Percentiles rank a stretch among this genome's conserved stretches.
Evolutionary conservation across 2,888 invertebrate genomes (phyloP).

Genomic region (Thymelicus acteon): DNA sequence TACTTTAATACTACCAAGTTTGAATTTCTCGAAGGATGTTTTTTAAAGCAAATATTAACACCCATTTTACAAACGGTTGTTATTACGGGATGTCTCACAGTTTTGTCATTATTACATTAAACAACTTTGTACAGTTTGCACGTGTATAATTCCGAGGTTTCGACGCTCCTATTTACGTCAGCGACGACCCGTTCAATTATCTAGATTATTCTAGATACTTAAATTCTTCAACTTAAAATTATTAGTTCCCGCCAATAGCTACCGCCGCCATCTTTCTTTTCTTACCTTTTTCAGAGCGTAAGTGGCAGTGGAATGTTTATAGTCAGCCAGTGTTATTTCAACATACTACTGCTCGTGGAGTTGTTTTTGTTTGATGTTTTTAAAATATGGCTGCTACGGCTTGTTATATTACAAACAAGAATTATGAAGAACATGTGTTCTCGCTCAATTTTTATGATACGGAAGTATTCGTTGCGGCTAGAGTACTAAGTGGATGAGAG

Average conservation of each 20-base stretch:
- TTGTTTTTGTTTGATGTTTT: constrained; percentile 56
- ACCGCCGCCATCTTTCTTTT: constrained; percentile 8
- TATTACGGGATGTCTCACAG: not conserved
- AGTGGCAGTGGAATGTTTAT: constrained; percentile 56
- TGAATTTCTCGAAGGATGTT: not conserved
- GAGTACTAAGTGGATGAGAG: not conserved
- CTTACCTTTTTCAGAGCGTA: constrained; percentile 38
- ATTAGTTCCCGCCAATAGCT: constrained; percentile 15
- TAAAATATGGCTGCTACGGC: constrained; percentile 48
- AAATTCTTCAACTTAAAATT: constrained; percentile 11
- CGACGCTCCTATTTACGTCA: too few species aligned
- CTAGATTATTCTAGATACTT: not conserved
- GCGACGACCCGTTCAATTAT: too few species aligned
- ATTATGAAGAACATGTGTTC: constrained; percentile 13
- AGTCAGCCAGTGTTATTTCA: constrained; percentile 52
- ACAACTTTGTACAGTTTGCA: too few species aligned
- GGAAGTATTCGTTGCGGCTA: not conserved
- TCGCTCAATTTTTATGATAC: constrained; percentile 11
- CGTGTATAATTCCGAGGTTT: too few species aligned
- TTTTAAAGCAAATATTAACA: not conserved
- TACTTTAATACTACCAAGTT: not conserved
- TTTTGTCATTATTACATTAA: too few species aligned
- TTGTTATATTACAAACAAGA: constrained; percentile 36
- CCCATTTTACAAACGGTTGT: not conserved
- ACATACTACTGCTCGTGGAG: constrained; percentile 44